Base-by-base conservation (phyloP, 1,140 invertebrate species). In the Drosophila ohnishii region DNA sequence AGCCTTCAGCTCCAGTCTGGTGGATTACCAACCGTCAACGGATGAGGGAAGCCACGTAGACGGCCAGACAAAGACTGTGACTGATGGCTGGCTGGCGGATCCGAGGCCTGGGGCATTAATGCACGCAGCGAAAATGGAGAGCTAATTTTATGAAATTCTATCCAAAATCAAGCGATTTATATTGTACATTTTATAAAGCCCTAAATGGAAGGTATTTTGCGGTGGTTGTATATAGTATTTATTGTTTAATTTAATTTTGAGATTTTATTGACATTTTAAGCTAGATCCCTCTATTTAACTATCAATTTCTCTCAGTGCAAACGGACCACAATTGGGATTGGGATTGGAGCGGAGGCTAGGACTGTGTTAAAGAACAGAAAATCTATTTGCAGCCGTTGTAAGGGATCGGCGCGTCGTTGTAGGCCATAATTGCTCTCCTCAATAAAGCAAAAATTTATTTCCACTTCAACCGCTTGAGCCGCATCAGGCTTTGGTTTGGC, bases 371-470 rank as follows among this genome's bases (percentile, higher is more conserved):
- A 47, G 61, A 69, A 45, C 62, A 66, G 57, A 55, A 75, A 82
- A 82, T 82, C 79, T 82, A 82, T 78, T 82, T 75, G 62, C 71
- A 57, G 75, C 44, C 50, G 48, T 75, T 73, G 73, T 63, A 65
- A 76, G 81, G 81, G 50, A 67, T 85, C 60, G 80, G 57, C 73
- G 64, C 63, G 58, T 66, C 67, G 64, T 67, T 78, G 64, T 69
- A 75, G 79, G 73, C 72, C 63, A 70, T 84, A 85, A 85, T 85
- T 85, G 83, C 81, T 85, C 81, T 85, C 74, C 74, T 80, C 66
- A 86, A 87, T 73, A 87, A 72, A 65, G 63, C 72, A 75, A 65
- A 75, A 87, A 87, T 78, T 82, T 75, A 82, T 82, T 76, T 86
- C 75, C 75, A 79, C 70, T 79, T 78, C 40, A 79, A 35, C 32